These are phyloP conservation scores for Anoncus sp. DNA, from an alignment of 2,888 invertebrate genomes.

Conservation along the genomic window DNA sequence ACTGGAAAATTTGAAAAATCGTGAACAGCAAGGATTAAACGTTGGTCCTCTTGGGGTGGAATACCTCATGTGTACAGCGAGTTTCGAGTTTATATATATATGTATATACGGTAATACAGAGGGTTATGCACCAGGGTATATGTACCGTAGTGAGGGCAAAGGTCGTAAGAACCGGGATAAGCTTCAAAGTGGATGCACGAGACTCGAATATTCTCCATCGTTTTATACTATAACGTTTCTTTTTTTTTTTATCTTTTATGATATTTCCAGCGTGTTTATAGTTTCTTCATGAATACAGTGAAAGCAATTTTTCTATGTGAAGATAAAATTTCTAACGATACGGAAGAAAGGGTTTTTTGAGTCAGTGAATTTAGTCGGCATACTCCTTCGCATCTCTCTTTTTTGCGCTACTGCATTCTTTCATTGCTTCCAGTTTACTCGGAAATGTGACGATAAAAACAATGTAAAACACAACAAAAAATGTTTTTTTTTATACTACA, in stretches of 20 bases:
- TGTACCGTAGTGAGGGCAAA: conserved; percentile 27
- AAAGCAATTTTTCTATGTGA: background rate
- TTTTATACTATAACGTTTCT: background rate
- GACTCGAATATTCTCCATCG: conserved; percentile 35
- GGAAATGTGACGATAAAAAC: background rate
- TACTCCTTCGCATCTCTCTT: background rate
- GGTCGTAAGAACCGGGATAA: conserved; percentile 34
- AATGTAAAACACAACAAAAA: background rate
- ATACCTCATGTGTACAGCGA: conserved; percentile 9
- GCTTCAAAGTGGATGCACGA: conserved; percentile 46
- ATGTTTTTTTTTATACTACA: too few relatives aligned
- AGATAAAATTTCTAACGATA: background rate
- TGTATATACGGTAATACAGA: conserved; percentile 7
- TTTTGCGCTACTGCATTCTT: background rate
- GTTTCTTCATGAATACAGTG: background rate
- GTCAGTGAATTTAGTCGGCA: background rate
- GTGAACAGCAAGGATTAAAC: conserved; percentile 14
- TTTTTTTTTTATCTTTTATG: conserved; percentile 21
- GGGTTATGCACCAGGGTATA: background rate
- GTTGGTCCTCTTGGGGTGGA: conserved; percentile 4
- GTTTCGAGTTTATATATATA: background rate
- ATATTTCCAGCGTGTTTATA: conserved; percentile 26
- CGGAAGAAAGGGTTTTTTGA: background rate
- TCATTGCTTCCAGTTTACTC: background rate
- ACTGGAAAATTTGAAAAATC: too few relatives aligned